Conservation (phyloP, 1,140 invertebrate genomes). For the Pectinophora gossypiella region DNA sequence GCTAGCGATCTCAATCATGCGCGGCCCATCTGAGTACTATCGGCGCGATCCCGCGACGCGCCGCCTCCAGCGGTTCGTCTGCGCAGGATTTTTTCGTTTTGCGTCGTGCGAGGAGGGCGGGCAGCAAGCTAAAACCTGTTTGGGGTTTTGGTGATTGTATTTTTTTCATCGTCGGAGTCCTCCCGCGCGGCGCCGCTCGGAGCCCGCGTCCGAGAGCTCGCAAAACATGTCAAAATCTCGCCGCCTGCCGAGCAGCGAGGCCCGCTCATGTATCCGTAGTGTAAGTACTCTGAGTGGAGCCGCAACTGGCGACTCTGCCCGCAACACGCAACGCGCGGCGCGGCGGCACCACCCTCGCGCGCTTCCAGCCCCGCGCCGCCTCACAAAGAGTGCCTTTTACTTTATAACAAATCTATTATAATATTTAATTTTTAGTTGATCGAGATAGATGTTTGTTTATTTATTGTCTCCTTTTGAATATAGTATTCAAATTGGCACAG, state of each 20-base stretch:
- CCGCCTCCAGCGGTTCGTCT: slow-evolving; percentile 39
- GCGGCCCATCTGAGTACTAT: slow-evolving; percentile 44
- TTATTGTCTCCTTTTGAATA: slow-evolving; percentile 72
- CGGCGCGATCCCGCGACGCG: slow-evolving; percentile 35
- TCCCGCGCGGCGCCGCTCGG: slow-evolving; percentile 24
- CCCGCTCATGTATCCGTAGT: too few relatives aligned
- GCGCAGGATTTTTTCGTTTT: slow-evolving; percentile 59
- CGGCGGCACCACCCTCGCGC: slow-evolving; percentile 35
- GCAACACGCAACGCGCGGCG: too few relatives aligned
- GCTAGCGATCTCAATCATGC: slow-evolving; percentile 44
- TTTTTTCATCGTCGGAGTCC: slow-evolving; percentile 49
- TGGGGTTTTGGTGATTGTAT: slow-evolving; percentile 63
- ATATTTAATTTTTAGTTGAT: slow-evolving; percentile 73
- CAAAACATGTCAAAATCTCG: slow-evolving; percentile 48
- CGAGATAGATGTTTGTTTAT: slow-evolving; percentile 71
- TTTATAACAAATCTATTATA: slow-evolving; percentile 61
- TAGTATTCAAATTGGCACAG: slow-evolving; percentile 69
- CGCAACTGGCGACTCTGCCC: too few relatives aligned
- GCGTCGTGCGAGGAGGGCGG: slow-evolving; percentile 49
- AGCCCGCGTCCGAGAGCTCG: slow-evolving; percentile 32
- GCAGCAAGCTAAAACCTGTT: slow-evolving; percentile 55
- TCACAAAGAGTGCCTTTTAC: slow-evolving; percentile 64
- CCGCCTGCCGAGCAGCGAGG: slow-evolving; percentile 14
- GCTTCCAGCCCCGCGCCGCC: slow-evolving; percentile 47
- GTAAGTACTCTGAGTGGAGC: too few relatives aligned